Percentiles rank a stretch among this genome's conserved stretches.
These are phyloP conservation scores for Drosophila borealis DNA, from an alignment of 2,888 invertebrate species.

Conservation along the genomic window DNA sequence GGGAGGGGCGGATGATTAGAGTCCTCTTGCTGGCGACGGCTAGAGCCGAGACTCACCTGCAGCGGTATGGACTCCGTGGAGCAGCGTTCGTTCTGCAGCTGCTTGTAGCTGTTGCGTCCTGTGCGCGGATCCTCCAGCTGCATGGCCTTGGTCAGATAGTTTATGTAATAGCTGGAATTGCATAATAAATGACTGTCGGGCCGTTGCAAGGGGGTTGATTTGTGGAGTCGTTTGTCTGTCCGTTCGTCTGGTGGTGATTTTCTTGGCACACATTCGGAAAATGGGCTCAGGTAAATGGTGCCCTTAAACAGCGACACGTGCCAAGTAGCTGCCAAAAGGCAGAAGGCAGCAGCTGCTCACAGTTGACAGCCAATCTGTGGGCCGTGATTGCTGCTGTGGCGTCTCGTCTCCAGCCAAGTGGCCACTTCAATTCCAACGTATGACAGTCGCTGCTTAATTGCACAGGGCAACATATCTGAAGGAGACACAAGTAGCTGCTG, in stretches of 20 bases:
- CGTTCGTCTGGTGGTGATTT: constrained; percentile 45
- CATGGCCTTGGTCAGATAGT: constrained; percentile 90
- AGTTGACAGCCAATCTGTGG: constrained; percentile 72
- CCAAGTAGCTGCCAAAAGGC: constrained; percentile 79
- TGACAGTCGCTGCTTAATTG: constrained; percentile 76
- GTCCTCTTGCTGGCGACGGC: background rate
- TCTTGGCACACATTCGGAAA: constrained; percentile 47
- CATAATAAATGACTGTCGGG: constrained; percentile 19
- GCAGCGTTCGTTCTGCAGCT: constrained; percentile 86
- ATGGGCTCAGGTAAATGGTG: constrained; percentile 30
- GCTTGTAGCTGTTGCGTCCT: constrained; percentile 85
- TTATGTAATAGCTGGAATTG: constrained; percentile 89
- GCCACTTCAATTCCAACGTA: constrained; percentile 73
- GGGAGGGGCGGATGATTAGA: too few species aligned
- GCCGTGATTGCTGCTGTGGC: constrained; percentile 54
- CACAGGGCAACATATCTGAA: constrained; percentile 37
- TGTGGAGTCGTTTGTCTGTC: constrained; percentile 8
- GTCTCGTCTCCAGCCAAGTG: constrained; percentile 52
- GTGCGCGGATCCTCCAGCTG: constrained; percentile 92
- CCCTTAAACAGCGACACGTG: constrained; percentile 68
- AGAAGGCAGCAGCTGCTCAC: constrained; percentile 41
- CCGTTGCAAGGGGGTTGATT: constrained; percentile 48
- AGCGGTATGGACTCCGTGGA: constrained; percentile 87
- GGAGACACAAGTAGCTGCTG: constrained; percentile 17
- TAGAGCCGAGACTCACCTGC: constrained; percentile 86